Evolutionary conservation across 2,113 vertebrate species (phyloP), one percentile per base, ranked within the genome.

Genomic region (Carlito syrichta): DNA sequence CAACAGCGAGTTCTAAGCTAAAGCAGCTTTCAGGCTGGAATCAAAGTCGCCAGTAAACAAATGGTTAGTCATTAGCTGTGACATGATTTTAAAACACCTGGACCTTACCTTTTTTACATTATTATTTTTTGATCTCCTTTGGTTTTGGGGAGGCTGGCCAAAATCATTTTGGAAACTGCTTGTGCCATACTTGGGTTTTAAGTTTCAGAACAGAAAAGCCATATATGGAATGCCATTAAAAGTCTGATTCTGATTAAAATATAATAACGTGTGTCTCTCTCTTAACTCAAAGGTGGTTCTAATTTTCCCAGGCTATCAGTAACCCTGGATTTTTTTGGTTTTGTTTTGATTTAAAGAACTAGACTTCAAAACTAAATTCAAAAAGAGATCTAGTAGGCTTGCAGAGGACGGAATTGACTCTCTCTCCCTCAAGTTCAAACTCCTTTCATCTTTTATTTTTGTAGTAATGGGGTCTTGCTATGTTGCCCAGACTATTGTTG

Each of bases 81-180:
- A 73, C 60, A 78, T 71, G 82, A 62, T 66, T 68, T 20, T 32
- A 82, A 71, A 86, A 84, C 74, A 95, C 93, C 93, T 91, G 81
- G 93, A 96, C 97, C 95, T 97, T 97, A 94, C 94, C 86, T 32
- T 96, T 95, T 98, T 94, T 95, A 94, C 52, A 38, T 76, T 89
- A 69, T 95, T 92, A 48, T 86, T 89, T 91, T 91, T 76, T 76
- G 66, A 84, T 96, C 95, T 91, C 88, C 63, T 97, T 68, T 93
- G 89, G 79, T 91, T 52, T 22, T 40, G 25, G 68, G 89, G 68
- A 71, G 8, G 8, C 52, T 12, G 0, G 89, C 74, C 85, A 84
- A 87, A 91, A 96, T 78, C 17, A 68, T 87, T 89, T 48, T 62
- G 74, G 86, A 77, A 87, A 88, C 14, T 27, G 30, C 68, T 69